Conservation (phyloP, 2,113 vertebrate genomes). For the Coryphaenoides rupestris region DNA sequence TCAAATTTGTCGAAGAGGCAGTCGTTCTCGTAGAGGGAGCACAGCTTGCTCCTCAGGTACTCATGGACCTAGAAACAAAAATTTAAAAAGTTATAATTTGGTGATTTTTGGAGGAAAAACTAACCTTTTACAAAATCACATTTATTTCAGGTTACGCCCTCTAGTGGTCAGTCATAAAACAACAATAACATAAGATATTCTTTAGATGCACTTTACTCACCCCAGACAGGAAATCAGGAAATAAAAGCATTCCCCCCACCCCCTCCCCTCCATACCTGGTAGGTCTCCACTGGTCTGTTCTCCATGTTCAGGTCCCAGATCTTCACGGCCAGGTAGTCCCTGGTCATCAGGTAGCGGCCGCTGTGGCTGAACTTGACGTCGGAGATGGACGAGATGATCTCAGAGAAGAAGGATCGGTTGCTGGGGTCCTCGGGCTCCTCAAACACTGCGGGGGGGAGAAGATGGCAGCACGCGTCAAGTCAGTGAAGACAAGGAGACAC, state of each 20-base stretch:
- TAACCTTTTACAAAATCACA: too few species aligned
- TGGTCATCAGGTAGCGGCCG: slow-evolving; percentile 77
- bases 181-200: too few species aligned
- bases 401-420: slow-evolving; percentile 79
- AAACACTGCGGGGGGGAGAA: slow-evolving; percentile 58
- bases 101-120: too few species aligned
- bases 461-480: too few species aligned
- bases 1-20: slow-evolving; percentile 81
- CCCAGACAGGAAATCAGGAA: background rate
- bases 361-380: slow-evolving; percentile 80
- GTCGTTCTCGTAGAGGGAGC: slow-evolving; percentile 78
- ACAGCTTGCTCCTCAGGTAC: slow-evolving; percentile 78
- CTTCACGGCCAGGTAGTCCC: slow-evolving; percentile 77
- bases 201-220: too few species aligned
- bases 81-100: too few species aligned
- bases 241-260: too few species aligned
- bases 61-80: slow-evolving; percentile 67
- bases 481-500: too few species aligned
- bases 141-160: too few species aligned
- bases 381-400: slow-evolving; percentile 79
- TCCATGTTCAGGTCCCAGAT: slow-evolving; percentile 81
- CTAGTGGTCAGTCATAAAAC: too few species aligned
- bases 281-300: slow-evolving; percentile 74
- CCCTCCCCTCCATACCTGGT: slow-evolving; percentile 62
- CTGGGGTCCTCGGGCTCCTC: slow-evolving; percentile 79